phyloP scores from a whole-genome alignment of 2,797 vertebrate genomes.

The Champsocephalus gunnari region DNA sequence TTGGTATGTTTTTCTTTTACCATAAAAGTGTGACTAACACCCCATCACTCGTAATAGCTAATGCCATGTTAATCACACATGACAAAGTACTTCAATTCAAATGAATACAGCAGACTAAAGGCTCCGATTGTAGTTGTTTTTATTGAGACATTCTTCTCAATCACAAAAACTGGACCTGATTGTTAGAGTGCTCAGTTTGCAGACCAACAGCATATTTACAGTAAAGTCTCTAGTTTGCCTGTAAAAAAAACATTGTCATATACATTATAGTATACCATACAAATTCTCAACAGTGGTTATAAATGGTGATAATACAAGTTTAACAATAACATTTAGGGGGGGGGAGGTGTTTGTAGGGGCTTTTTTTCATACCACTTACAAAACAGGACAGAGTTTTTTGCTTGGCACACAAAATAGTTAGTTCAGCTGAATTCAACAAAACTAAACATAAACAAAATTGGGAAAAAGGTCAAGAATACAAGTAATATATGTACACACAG shows the following conservation, averaged over 20 bases:
- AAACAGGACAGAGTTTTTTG: constrained; percentile 42
- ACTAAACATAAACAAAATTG: constrained; percentile 24
- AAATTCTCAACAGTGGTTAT: constrained; percentile 81
- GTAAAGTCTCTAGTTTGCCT: constrained; percentile 65
- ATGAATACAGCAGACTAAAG: constrained; percentile 10
- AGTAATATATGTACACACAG: constrained; percentile 37
- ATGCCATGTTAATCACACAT: not conserved
- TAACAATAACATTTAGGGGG: constrained; percentile 48
- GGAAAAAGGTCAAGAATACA: constrained; percentile 29
- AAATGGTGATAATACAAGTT: constrained; percentile 67
- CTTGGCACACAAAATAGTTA: constrained; percentile 62
- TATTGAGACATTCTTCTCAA: constrained; percentile 74
- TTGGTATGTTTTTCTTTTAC: not conserved
- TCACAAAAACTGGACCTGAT: constrained; percentile 73
- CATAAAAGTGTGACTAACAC: not conserved
- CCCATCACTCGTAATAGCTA: not conserved
- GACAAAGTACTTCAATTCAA: not conserved
- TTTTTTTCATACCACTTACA: constrained; percentile 27
- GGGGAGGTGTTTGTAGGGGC: not conserved
- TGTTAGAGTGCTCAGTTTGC: constrained; percentile 68
- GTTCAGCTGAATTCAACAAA: constrained; percentile 53
- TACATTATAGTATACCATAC: constrained; percentile 64
- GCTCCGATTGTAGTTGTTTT: constrained; percentile 56
- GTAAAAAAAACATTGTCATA: constrained; percentile 73
- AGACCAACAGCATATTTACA: constrained; percentile 70